A percentile compares a stretch with the other conserved stretches of the same genome.
These are phyloP conservation scores for Grapholita molesta DNA, from an alignment of 1,140 invertebrate genomes.

Conservation along the genomic window DNA sequence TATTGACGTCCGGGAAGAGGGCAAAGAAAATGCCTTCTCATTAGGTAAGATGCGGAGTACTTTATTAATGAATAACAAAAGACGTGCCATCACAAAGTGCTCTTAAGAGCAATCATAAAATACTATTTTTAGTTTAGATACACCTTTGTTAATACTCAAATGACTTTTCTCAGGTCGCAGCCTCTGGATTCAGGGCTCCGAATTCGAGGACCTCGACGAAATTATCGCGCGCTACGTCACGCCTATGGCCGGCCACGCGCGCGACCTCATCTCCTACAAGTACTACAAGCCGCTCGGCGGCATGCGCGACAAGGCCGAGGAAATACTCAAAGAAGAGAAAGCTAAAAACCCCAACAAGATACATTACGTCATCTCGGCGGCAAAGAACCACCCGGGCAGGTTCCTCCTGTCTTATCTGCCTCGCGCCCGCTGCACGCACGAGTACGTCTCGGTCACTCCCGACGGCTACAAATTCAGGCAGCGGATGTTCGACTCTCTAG, in stretches of 20 bases:
- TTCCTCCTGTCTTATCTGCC: constrained; percentile 97
- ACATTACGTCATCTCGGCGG: constrained; percentile 93
- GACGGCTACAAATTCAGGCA: constrained; percentile 96
- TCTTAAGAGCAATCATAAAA: too few relatives aligned
- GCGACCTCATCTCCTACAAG: constrained; percentile 95
- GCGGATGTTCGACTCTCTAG: constrained; percentile 92
- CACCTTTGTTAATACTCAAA: too few relatives aligned
- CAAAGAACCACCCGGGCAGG: constrained; percentile 95
- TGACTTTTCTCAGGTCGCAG: constrained; percentile 71
- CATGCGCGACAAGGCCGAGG: constrained; percentile 92
- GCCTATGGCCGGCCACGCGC: constrained; percentile 95
- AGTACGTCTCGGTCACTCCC: constrained; percentile 94
- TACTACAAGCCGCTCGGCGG: constrained; percentile 90
- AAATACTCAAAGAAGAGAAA: constrained; percentile 91
- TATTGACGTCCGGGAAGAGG: constrained; percentile 96
- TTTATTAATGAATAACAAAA: too few relatives aligned
- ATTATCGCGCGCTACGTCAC: constrained; percentile 97
- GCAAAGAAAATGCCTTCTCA: constrained; percentile 98
- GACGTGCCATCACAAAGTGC: too few relatives aligned
- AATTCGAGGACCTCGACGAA: constrained; percentile 99
- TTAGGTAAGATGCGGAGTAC: constrained; percentile 88
- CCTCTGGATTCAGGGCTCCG: constrained; percentile 92
- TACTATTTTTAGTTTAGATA: too few relatives aligned
- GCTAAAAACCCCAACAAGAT: constrained; percentile 92
- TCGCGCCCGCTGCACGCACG: constrained; percentile 89